Base-by-base conservation (phyloP, 2,113 vertebrate species). In the Cryptomyrus ogoouensis region DNA sequence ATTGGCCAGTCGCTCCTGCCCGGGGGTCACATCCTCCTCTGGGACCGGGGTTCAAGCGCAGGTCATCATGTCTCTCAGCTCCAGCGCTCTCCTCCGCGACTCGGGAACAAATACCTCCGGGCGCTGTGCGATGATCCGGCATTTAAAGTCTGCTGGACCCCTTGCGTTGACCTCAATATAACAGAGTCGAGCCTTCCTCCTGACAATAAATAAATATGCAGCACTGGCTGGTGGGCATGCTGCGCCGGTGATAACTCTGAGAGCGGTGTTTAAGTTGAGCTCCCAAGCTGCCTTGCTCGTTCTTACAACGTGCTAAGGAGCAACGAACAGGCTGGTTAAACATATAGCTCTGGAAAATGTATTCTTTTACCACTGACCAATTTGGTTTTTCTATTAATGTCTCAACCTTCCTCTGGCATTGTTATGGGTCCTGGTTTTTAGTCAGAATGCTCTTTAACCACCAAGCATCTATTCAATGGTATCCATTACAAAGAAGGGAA, bases 171-270 rank as follows among this genome's bases (percentile, higher is more conserved):
- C 85, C 85, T 35, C 85, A 87, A 87, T 87, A 53, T 87, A 87
- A 27, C 85, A 53, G 83, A 53, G 85, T 87, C 27, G n/a, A 53
- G 50, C 85, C 47, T 31, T 87, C 31, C 47, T 87, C 31, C 50
- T 87, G 50, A 53, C 85, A 87, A 87, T 87, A 87, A 56, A 87
- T 87, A 87, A 87, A 87, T 87, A 87, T 87, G 27, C 49, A 87
- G 85, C 6, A 13, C 13, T 87, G 85, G 85, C 85, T 87, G 31
- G 85, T 56, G 50, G 85, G 50, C 50, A 56, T 19, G 50, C 50
- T 15, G 49, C 9, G 13, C 27, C 13, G 4, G 47, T 87, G 85
- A 87, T 87, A 53, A 87, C 39, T 52, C 85, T 27, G 85, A 35
- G 27, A 50, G 50, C 31, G 3, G n/a, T 87, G 50, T 87, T 87